A percentile compares a stretch with the other conserved stretches of the same genome.
These are phyloP conservation scores for Anisognathus igniventris DNA, from an alignment of 2,797 vertebrate genomes.

Conservation along the genomic window DNA sequence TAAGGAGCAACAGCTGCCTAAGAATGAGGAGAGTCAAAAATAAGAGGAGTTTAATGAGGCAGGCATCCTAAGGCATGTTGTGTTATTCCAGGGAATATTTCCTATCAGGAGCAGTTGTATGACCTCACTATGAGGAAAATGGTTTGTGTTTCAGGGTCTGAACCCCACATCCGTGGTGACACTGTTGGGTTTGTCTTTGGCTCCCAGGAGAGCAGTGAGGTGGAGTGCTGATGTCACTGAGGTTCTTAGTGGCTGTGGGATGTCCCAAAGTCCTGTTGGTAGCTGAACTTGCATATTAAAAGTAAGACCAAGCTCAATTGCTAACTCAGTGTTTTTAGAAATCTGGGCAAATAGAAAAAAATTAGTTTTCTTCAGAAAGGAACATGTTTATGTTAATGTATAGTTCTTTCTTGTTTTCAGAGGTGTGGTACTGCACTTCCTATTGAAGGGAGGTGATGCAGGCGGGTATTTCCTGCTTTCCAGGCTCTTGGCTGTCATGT, in stretches of 20 bases:
- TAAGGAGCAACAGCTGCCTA: background rate
- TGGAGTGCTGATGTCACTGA: background rate
- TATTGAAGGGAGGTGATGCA: background rate
- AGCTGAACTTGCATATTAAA: background rate
- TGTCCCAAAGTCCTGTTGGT: background rate
- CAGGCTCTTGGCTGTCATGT: background rate
- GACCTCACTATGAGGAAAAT: background rate
- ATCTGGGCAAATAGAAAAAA: background rate
- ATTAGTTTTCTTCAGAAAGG: background rate
- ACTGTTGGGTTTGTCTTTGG: background rate
- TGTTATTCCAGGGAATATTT: background rate
- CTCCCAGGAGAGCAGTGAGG: background rate
- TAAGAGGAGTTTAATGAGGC: background rate
- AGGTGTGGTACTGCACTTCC: background rate
- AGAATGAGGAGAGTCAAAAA: background rate
- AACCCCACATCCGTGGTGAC: background rate
- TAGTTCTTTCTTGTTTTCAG: background rate
- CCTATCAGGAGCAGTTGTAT: background rate
- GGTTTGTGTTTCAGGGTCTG: background rate
- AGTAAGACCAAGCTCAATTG: background rate
- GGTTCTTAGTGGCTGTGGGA: background rate
- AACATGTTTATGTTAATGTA: background rate
- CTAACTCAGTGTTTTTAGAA: background rate
- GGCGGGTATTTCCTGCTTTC: slow-evolving; percentile 9
- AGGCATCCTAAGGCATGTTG: background rate